These are phyloP conservation scores for Isoperla grammatica DNA, from an alignment of 2,888 invertebrate species.

Conservation along the genomic window DNA sequence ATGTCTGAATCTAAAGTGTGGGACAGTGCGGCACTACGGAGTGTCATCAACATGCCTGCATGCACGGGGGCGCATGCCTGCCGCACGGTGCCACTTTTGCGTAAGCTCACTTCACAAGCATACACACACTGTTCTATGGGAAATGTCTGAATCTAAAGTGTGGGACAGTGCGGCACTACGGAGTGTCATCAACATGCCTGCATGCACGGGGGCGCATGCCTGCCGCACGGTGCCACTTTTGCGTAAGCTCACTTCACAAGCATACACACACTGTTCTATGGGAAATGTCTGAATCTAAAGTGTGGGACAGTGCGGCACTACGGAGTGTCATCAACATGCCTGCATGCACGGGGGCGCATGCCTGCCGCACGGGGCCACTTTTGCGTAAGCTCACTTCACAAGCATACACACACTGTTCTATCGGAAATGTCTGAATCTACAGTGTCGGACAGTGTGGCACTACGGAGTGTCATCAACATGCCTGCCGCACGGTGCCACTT, in stretches of 20 bases:
- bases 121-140: too few species aligned
- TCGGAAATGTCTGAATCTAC: conserved; percentile 59
- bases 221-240: conserved; percentile 81
- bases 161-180: conserved; percentile 78
- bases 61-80: too few species aligned
- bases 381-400: too few species aligned
- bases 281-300: conserved; percentile 64
- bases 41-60: conserved; percentile 70
- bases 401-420: too few species aligned
- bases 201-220: too few species aligned
- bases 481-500: conserved; percentile 82
- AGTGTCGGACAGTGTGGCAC: conserved; percentile 83
- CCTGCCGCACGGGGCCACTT: conserved; percentile 84
- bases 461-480: conserved; percentile 70
- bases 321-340: conserved; percentile 73
- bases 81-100: conserved; percentile 78
- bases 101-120: too few species aligned
- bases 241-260: too few species aligned
- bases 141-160: conserved; percentile 63
- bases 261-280: too few species aligned
- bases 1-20: conserved; percentile 51
- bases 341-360: too few species aligned
- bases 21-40: conserved; percentile 82
- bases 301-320: conserved; percentile 78
- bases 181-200: conserved; percentile 74